Percentiles rank a stretch among this genome's conserved stretches.
phyloP scores from a whole-genome alignment of 2,113 vertebrate species.

The Sciurus niger region DNA sequence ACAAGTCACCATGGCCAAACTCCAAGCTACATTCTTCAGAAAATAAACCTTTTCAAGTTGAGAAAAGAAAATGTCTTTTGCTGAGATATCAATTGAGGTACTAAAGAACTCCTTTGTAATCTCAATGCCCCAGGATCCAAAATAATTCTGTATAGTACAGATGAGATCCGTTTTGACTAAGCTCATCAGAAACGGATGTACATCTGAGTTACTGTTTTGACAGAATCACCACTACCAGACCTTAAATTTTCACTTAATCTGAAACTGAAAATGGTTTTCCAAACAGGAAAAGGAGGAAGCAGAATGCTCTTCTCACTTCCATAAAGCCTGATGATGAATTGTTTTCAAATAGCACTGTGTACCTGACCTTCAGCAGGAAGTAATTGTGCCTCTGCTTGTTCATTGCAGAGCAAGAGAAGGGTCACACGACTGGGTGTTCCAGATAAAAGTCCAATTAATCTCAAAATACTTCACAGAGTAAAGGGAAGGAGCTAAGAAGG shows the following conservation, averaged over 20 bases:
- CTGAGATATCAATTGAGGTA: constrained; percentile 13
- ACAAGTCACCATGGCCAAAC: constrained; percentile 32
- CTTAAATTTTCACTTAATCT: constrained; percentile 55
- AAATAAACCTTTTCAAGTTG: constrained; percentile 6
- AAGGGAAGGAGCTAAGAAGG: constrained; percentile 26
- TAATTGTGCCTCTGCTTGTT: constrained; percentile 41
- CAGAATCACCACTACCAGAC: not conserved
- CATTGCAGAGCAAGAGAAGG: constrained; percentile 58
- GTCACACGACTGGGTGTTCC: constrained; percentile 68
- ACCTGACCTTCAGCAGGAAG: constrained; percentile 62
- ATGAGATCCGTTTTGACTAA: not conserved
- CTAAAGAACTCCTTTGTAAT: not conserved
- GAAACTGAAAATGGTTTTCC: constrained; percentile 51
- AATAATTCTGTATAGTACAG: not conserved
- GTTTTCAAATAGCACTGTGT: constrained; percentile 68
- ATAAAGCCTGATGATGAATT: constrained; percentile 62
- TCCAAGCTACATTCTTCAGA: constrained; percentile 5
- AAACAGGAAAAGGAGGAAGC: constrained; percentile 33
- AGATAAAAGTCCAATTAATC: constrained; percentile 77
- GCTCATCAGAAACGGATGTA: not conserved
- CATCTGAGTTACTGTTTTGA: constrained; percentile 5
- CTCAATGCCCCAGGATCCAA: not conserved
- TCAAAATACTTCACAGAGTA: constrained; percentile 51
- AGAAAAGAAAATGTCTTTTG: constrained; percentile 50
- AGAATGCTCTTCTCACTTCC: constrained; percentile 39